Percentiles rank a stretch among this genome's conserved stretches.
Evolutionary conservation across 2,797 vertebrate species (phyloP).

Genomic region (Tragelaphus oryx): DNA sequence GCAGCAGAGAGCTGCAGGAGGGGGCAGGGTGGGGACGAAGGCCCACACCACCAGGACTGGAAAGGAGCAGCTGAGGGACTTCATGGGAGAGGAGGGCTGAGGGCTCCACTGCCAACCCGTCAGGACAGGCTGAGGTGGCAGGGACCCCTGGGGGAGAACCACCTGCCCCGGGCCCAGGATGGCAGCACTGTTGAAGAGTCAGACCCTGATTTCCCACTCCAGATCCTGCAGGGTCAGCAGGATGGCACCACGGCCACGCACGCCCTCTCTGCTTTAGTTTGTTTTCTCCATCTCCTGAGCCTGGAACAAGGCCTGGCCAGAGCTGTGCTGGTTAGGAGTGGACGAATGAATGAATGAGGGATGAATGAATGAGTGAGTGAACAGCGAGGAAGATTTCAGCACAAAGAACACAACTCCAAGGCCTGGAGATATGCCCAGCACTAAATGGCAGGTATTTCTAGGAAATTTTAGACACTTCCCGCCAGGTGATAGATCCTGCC

Average conservation of each 20-base stretch:
- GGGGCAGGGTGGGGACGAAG: too few species aligned
- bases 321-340: neutral
- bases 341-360: too few species aligned
- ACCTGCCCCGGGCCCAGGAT: fast-evolving
- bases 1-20: neutral
- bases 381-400: too few species aligned
- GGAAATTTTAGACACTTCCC: neutral
- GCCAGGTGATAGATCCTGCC: neutral
- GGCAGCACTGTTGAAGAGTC: neutral
- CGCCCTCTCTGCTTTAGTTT: neutral
- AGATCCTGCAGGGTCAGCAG: neutral
- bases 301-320: neutral
- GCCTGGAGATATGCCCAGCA: neutral
- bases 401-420: neutral
- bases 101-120: too few species aligned
- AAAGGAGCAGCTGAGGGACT: neutral
- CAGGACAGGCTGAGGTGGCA: neutral
- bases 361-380: neutral
- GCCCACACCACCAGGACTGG: neutral
- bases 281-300: too few species aligned
- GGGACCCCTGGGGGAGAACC: neutral
- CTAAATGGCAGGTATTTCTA: neutral
- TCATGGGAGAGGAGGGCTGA: neutral
- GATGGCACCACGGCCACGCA: fast-evolving
- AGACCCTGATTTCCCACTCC: neutral